A percentile compares a stretch with the other conserved stretches of the same genome.
Conservation (phyloP, 2,888 invertebrate species). For the Lysandra bellargus region DNA sequence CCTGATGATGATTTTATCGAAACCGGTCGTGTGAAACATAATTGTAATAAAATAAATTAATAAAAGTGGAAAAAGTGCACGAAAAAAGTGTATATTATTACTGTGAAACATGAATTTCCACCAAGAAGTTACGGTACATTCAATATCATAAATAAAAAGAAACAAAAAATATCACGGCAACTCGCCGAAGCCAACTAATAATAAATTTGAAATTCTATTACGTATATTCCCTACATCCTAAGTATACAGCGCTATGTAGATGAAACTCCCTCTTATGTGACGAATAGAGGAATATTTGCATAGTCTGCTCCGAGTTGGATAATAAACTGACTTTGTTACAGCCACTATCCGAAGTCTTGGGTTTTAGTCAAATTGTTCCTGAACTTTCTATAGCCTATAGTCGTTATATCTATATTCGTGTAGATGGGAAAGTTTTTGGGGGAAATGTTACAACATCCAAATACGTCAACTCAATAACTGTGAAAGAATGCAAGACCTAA, state of each 20-base stretch:
- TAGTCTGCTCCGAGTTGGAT: constrained; percentile 17
- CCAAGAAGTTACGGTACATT: too few relatives aligned
- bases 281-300: constrained; percentile 22
- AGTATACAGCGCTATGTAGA: neutral
- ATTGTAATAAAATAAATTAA: too few relatives aligned
- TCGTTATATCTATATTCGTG: neutral
- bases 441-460: neutral
- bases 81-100: too few relatives aligned
- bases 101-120: too few relatives aligned
- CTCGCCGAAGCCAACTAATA: neutral
- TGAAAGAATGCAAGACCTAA: too few relatives aligned
- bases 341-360: constrained; percentile 9
- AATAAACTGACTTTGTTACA: constrained; percentile 21
- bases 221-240: constrained; percentile 3
- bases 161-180: neutral
- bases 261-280: neutral
- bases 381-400: constrained; percentile 2
- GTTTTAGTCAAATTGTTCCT: constrained; percentile 9
- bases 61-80: too few relatives aligned
- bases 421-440: neutral
- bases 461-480: too few relatives aligned
- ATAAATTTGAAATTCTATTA: constrained; percentile 20
- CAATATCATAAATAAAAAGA: neutral
- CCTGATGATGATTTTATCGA: too few relatives aligned
- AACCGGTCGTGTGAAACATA: too few relatives aligned